Evolutionary conservation across 2,888 invertebrate genomes (phyloP).

Genomic region (Rhopalosiphum nymphaeae): DNA sequence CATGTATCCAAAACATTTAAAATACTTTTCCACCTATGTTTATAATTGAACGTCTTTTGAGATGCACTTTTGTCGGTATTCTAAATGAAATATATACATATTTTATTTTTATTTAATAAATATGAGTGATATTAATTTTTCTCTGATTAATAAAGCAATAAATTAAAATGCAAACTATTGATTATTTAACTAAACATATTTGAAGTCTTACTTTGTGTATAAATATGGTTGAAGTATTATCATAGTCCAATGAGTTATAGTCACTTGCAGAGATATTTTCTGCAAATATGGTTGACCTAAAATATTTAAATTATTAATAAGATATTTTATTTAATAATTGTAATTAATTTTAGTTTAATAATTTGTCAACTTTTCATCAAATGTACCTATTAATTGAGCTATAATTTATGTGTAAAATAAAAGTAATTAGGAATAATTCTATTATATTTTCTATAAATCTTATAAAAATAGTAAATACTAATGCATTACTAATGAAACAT

Average conservation of each 20-base stretch:
- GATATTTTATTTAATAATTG: neutral
- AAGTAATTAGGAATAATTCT: neutral
- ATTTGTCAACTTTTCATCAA: neutral
- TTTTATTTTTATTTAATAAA: neutral
- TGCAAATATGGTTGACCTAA: slow-evolving; percentile 15
- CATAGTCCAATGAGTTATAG: neutral
- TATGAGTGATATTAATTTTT: neutral
- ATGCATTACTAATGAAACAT: no score
- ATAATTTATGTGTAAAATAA: neutral
- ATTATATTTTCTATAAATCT: neutral
- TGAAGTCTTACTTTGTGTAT: neutral
- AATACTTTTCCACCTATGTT: slow-evolving; percentile 62
- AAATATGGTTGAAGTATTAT: slow-evolving; percentile 35
- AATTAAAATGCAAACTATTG: neutral
- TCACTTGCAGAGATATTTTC: slow-evolving; percentile 20
- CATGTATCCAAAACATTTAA: slow-evolving; percentile 42
- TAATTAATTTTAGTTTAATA: neutral
- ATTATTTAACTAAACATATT: neutral
- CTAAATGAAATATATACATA: slow-evolving; percentile 10
- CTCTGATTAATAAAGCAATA: neutral
- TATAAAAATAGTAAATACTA: neutral
- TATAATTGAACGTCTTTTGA: slow-evolving; percentile 53
- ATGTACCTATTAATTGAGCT: neutral
- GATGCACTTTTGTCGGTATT: neutral
- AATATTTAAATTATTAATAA: neutral